A percentile compares a stretch with the other conserved stretches of the same genome.
These are phyloP conservation scores for Eidolon dupreanum DNA, from an alignment of 2,797 vertebrate species.

Conservation along the genomic window DNA sequence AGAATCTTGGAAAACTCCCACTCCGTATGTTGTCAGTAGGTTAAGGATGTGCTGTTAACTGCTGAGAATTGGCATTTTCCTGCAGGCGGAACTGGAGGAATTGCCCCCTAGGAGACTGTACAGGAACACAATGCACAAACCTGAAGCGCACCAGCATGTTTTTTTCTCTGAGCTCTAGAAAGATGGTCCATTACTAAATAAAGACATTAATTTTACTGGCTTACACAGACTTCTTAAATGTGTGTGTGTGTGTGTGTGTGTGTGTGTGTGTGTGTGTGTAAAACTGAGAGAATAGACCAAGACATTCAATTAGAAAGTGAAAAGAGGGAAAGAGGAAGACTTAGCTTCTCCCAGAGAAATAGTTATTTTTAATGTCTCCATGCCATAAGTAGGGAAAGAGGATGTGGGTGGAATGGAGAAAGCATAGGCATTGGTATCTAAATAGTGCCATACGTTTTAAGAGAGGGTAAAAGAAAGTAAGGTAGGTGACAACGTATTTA, in stretches of 20 bases:
- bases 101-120: not conserved
- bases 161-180: not conserved
- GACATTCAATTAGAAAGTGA: not conserved
- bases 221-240: constrained; percentile 19
- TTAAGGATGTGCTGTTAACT: constrained; percentile 49
- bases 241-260: rapidly evolving
- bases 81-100: not conserved
- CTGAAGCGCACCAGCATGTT: not conserved
- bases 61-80: not conserved
- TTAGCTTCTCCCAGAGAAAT: not conserved
- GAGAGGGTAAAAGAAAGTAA: not conserved
- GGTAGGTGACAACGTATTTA: not conserved
- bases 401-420: not conserved
- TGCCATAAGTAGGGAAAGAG: not conserved
- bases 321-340: not conserved
- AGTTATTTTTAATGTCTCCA: not conserved
- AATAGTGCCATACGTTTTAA: not conserved
- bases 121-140: not conserved
- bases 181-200: constrained; percentile 66
- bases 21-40: constrained; percentile 18
- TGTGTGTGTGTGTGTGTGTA: not conserved
- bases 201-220: constrained; percentile 28
- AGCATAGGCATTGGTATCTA: not conserved
- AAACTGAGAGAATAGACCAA: not conserved
- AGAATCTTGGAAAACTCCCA: constrained; percentile 52